Evolutionary conservation across 53 echinoderm and acorn worm genomes (phyloP), one percentile per base, ranked within the genome.

Genomic region (Henricia sp.): DNA sequence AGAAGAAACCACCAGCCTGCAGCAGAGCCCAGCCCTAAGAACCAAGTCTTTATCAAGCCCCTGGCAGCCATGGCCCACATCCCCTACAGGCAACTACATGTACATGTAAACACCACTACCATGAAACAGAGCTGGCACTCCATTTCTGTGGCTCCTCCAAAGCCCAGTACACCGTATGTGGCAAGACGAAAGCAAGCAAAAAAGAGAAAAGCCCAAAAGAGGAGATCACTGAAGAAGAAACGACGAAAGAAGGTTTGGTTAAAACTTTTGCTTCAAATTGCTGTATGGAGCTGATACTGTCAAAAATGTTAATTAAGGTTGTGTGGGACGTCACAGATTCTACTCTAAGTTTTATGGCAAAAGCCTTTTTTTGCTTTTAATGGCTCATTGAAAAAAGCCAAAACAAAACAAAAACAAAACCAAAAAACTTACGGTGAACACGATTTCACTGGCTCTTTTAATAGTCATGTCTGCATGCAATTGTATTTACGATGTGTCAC

Each of bases 141-240:
- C 48, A 14, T 8, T 46, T 46, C 48, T 10, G 48, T 8, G 48
- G 48, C 8, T 46, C 48, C 29, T 60, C 62, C 62, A 27, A 60
- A 26, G 62, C 25, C 62, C 14, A 29, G 29, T 26, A 24, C 62
- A 3, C 62, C 62, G 14, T 60, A 60, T 28, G 62, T 60, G 13
- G 62, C 62, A 1, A 27, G 26, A 62, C 63, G 63, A 14, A 62
- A 62, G 28, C 63, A 62, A 62, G 63, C 26, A 30, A 62, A 62
- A 28, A 62, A 30, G 62, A 25, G 30, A 24, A 5, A 0, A 1
- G 30, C 0, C 9, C 25, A 14, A 63, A 33, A 10, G 48, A 63
- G 32, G 30, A 63, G 1, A 16, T 16, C 4, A 16, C 6, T 0
- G 29, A 63, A 63, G 30, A 63, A 30, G 30, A 26, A 30, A 30